Evolutionary conservation across 2,797 vertebrate species (phyloP).

Genomic region (Lindbergichthys nudifrons): DNA sequence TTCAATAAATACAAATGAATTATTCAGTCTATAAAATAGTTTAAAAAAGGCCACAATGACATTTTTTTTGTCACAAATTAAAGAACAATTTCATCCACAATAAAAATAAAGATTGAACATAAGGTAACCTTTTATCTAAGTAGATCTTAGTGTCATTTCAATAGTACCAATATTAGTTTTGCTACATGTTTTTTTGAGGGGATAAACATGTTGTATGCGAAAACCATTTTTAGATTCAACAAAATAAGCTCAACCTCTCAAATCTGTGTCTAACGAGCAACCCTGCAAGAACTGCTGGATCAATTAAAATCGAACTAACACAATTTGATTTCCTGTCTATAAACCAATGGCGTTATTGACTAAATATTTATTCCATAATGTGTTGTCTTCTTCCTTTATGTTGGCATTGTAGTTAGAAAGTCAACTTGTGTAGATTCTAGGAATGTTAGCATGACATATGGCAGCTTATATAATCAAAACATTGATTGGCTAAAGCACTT

Average conservation of each 20-base stretch:
- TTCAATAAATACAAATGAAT: background rate
- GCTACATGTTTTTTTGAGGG: background rate
- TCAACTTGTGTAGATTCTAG: background rate
- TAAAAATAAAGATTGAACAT: background rate
- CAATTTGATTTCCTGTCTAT: background rate
- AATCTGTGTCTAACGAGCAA: background rate
- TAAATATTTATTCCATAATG: background rate
- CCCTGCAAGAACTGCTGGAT: background rate
- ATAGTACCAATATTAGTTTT: no score
- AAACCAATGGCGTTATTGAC: background rate
- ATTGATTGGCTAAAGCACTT: slow-evolving; percentile 1
- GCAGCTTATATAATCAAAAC: slow-evolving; percentile 1
- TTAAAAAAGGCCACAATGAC: no score
- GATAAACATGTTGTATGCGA: background rate
- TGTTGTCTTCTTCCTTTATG: background rate
- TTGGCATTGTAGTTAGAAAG: background rate
- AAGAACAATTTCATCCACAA: background rate
- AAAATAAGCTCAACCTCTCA: background rate
- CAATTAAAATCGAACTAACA: background rate
- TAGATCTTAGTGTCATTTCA: background rate
- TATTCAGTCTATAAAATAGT: background rate
- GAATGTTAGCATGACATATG: background rate
- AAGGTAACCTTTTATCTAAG: background rate
- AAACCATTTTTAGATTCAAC: background rate
- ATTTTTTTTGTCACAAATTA: background rate